phyloP scores from a whole-genome alignment of 1,140 invertebrate species.

The Papilio xuthus region DNA sequence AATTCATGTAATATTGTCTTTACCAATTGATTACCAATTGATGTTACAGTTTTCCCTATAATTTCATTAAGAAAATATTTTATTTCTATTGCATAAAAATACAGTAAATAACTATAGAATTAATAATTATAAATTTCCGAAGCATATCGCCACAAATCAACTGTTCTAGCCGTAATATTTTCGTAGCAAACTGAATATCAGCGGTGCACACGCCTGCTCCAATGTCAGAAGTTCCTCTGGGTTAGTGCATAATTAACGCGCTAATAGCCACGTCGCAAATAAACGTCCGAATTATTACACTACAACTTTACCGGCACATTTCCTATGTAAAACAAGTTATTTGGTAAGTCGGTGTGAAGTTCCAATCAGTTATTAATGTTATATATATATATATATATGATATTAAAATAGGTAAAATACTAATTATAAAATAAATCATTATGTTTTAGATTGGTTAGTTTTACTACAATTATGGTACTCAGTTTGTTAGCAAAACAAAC shows the following conservation, averaged over 20 bases:
- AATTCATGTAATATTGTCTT: no score
- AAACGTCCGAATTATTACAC: constrained; percentile 75
- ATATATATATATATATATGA: no score
- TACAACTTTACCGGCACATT: constrained; percentile 48
- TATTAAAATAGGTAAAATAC: no score
- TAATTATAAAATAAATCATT: no score
- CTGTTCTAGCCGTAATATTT: constrained; percentile 27
- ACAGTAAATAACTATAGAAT: neutral
- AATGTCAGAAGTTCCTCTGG: constrained; percentile 51
- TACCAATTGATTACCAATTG: no score
- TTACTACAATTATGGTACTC: neutral
- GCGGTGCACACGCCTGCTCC: constrained; percentile 49
- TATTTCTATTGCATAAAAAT: neutral
- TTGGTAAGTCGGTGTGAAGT: no score
- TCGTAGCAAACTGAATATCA: constrained; percentile 52
- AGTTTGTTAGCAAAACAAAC: constrained; percentile 1
- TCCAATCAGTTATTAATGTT: constrained; percentile 8
- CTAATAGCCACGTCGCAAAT: constrained; percentile 76
- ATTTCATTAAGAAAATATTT: neutral
- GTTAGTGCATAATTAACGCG: constrained; percentile 75
- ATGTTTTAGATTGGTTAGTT: no score
- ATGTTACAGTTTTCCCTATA: no score
- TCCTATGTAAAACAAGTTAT: constrained; percentile 48
- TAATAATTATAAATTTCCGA: neutral
- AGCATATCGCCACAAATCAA: neutral